Evolutionary conservation across 1,140 invertebrate species (phyloP).

Genomic region (Cryptotermes secundus): DNA sequence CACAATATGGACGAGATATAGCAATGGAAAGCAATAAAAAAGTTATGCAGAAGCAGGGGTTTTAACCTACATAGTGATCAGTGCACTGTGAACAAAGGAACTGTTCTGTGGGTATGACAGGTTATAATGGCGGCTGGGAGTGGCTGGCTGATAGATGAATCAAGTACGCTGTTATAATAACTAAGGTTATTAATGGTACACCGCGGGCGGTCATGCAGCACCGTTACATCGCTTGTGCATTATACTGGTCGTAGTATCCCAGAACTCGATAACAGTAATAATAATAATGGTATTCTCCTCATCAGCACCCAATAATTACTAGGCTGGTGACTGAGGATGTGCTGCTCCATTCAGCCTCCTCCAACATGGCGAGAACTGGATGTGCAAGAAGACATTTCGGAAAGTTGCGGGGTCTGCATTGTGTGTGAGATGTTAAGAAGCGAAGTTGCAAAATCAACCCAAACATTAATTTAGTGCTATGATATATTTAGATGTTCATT

Average conservation of each 20-base stretch:
- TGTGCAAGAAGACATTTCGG: too few relatives aligned
- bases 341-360: background rate
- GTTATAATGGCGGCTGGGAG: background rate
- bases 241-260: background rate
- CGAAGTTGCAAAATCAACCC: too few relatives aligned
- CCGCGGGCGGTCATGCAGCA: background rate
- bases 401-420: too few relatives aligned
- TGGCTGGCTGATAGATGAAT: constrained; percentile 15
- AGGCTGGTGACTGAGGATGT: background rate
- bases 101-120: background rate
- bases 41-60: background rate
- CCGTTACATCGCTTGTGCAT: background rate
- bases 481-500: too few relatives aligned
- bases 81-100: background rate
- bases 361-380: background rate
- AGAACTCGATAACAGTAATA: constrained; percentile 16
- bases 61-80: background rate
- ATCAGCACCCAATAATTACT: constrained; percentile 9
- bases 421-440: too few relatives aligned
- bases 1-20: background rate
- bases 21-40: background rate
- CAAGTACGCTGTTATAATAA: background rate
- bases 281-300: constrained; percentile 20
- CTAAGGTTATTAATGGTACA: constrained; percentile 3
- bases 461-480: too few relatives aligned